These are phyloP conservation scores for Baryphthengus martii DNA, from an alignment of 2,113 vertebrate species.

Conservation along the genomic window DNA sequence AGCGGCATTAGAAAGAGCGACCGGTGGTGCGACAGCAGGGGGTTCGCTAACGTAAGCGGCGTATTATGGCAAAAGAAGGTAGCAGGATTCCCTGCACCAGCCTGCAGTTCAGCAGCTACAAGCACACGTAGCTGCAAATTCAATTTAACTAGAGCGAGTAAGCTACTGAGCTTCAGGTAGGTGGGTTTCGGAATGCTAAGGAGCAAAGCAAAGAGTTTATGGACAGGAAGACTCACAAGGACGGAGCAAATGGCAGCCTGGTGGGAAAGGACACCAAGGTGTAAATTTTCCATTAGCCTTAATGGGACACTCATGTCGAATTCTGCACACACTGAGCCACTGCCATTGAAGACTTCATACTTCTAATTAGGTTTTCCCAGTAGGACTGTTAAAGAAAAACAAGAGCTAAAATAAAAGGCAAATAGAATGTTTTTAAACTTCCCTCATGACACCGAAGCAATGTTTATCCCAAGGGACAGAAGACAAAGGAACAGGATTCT, in stretches of 20 bases:
- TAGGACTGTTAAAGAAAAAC: not conserved
- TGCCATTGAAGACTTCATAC: not conserved
- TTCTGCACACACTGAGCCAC: not conserved
- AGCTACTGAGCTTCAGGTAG: not conserved
- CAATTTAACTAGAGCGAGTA: not conserved
- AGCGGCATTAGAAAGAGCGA: not conserved
- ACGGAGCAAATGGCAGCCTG: not conserved
- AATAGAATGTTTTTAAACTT: not conserved
- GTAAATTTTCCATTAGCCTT: not conserved
- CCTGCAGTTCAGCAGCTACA: not conserved
- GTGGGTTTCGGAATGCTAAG: not conserved
- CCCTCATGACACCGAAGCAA: not conserved
- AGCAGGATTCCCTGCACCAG: not conserved
- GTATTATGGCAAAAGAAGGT: not conserved
- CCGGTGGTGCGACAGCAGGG: not conserved
- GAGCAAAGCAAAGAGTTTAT: not conserved
- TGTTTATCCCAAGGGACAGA: not conserved
- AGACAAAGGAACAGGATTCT: not conserved
- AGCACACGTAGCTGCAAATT: not conserved
- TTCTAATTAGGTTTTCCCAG: not conserved
- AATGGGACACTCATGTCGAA: not conserved
- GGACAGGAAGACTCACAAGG: not conserved
- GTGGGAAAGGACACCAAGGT: not conserved
- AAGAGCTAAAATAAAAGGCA: not conserved
- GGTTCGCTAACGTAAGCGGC: constrained; percentile 17